phyloP scores from a whole-genome alignment of 2,797 vertebrate genomes.

The Thalassophryne amazonica region DNA sequence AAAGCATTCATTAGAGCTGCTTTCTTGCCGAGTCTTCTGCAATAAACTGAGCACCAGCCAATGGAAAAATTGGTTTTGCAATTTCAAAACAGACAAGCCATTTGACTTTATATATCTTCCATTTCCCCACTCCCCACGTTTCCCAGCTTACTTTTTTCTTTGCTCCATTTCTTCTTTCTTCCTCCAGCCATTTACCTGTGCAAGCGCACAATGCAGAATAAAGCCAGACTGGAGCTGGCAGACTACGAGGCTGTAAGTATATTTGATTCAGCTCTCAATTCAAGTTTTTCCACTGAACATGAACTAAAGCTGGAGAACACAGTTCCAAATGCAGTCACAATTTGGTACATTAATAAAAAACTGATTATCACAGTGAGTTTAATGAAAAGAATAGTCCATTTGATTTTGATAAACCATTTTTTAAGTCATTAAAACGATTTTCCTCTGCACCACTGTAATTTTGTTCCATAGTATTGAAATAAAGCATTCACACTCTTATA shows the following conservation, averaged over 20 bases:
- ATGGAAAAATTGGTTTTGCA: slow-evolving; percentile 5
- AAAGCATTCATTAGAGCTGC: slow-evolving; percentile 32
- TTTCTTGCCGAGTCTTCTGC: slow-evolving; percentile 30
- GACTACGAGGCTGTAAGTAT: slow-evolving; percentile 96
- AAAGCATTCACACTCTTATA: too few species aligned
- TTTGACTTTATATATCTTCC: not conserved
- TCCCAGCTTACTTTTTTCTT: slow-evolving; percentile 13
- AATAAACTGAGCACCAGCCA: not conserved
- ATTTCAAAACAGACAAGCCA: slow-evolving; percentile 2
- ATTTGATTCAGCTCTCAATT: slow-evolving; percentile 7
- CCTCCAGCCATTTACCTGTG: slow-evolving; percentile 93
- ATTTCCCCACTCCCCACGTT: slow-evolving; percentile 12
- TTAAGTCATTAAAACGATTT: too few species aligned
- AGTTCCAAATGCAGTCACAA: too few species aligned
- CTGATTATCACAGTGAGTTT: too few species aligned
- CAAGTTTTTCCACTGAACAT: not conserved
- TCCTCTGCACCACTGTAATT: too few species aligned
- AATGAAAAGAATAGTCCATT: too few species aligned
- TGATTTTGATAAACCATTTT: too few species aligned
- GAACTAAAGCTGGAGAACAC: slow-evolving; percentile 13
- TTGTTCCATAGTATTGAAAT: too few species aligned
- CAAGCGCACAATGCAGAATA: slow-evolving; percentile 98
- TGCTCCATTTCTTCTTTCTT: slow-evolving; percentile 7
- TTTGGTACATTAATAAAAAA: too few species aligned
- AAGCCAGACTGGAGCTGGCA: slow-evolving; percentile 92